Evolutionary conservation across 2,113 vertebrate species (phyloP).

Genomic region (Archocentrus centrarchus): DNA sequence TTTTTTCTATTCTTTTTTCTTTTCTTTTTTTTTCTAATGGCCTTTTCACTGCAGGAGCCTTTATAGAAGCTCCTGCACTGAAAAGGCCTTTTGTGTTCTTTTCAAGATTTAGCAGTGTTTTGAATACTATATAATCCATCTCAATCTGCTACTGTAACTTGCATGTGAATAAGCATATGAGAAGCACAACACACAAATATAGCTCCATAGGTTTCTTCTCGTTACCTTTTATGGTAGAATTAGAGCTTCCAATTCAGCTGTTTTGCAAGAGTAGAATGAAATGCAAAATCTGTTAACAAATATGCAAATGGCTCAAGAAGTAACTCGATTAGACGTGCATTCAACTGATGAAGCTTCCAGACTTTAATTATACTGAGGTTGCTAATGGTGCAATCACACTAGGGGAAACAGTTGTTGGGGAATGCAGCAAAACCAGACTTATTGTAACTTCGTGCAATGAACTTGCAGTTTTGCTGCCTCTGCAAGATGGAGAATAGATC

Average conservation of each 20-base stretch:
- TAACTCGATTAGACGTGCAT: neutral
- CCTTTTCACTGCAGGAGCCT: neutral
- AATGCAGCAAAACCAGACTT: neutral
- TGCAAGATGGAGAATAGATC: neutral
- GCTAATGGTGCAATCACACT: neutral
- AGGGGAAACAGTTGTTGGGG: neutral
- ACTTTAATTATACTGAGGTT: neutral
- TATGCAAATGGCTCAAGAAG: neutral
- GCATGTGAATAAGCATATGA: neutral
- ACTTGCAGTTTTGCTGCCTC: neutral
- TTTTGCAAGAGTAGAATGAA: neutral
- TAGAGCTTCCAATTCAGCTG: neutral
- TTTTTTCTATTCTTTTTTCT: neutral
- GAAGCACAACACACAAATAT: neutral
- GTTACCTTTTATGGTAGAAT: neutral
- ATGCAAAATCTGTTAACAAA: neutral
- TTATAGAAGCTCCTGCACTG: rapidly evolving
- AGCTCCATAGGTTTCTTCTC: neutral
- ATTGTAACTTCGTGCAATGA: neutral
- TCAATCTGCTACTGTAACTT: neutral
- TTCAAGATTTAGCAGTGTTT: neutral
- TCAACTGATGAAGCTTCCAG: neutral
- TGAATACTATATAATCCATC: neutral
- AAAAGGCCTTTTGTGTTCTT: neutral
- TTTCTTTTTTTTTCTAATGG: neutral